These are phyloP conservation scores for Onchidella celtica DNA, from an alignment of 2,888 invertebrate species.

Conservation along the genomic window DNA sequence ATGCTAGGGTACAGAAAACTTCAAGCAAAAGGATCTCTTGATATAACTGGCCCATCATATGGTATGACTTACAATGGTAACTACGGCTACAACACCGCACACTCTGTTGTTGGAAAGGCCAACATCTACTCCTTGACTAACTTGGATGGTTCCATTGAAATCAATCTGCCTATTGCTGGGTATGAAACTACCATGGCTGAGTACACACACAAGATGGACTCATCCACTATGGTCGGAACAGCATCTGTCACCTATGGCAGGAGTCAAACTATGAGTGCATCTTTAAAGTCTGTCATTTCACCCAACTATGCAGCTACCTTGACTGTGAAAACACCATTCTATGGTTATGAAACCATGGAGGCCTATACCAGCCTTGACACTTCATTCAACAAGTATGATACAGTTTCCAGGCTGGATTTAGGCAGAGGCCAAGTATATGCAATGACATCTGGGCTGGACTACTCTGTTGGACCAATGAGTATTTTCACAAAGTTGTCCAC, in stretches of 20 bases:
- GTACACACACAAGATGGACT: neutral
- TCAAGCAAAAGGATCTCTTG: constrained; percentile 21
- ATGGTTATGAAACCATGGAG: constrained; percentile 23
- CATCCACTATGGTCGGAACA: neutral
- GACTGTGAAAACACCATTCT: constrained; percentile 34
- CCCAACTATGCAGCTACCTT: constrained; percentile 34
- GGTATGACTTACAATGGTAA: neutral
- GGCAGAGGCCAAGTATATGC: constrained; percentile 33
- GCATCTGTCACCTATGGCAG: neutral
- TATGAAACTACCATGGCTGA: neutral
- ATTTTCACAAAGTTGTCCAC: constrained; percentile 24
- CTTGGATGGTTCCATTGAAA: neutral
- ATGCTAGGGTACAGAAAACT: constrained; percentile 46
- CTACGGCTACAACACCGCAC: neutral
- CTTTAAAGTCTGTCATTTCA: constrained; percentile 13
- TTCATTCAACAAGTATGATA: constrained; percentile 28
- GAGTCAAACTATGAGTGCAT: constrained; percentile 17
- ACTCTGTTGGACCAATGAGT: neutral
- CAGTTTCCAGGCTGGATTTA: constrained; percentile 20
- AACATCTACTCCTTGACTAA: neutral
- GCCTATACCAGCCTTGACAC: constrained; percentile 13
- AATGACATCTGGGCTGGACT: neutral
- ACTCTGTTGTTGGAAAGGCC: neutral
- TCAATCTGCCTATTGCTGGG: neutral
- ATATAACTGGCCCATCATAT: neutral